Percentiles rank a stretch among this genome's conserved stretches.
Conservation (phyloP, 2,113 vertebrate genomes). For the Rhinolophus sinicus region DNA sequence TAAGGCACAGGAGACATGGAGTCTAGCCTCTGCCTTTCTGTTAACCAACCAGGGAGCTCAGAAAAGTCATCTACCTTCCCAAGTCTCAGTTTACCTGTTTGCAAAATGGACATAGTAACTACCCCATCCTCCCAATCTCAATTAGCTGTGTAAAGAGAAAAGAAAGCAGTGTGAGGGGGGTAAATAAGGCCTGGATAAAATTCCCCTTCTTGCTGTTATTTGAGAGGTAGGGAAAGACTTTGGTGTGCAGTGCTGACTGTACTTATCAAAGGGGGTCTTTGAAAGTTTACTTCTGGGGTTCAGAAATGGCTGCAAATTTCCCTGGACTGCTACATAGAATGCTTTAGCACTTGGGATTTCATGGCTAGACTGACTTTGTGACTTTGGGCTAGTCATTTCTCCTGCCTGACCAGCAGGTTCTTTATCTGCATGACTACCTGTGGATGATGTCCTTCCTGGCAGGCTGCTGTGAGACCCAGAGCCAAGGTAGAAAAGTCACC, state of each 20-base stretch:
- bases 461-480: not conserved
- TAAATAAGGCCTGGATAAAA: not conserved
- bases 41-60: not conserved
- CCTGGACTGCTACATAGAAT: fast-evolving
- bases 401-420: not conserved
- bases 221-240: not conserved
- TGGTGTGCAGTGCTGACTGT: not conserved
- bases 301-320: not conserved
- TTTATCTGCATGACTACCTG: not conserved
- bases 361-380: not conserved
- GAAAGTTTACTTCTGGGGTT: not conserved
- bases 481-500: not conserved
- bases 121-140: not conserved
- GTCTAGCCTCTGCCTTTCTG: not conserved
- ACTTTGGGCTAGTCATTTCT: not conserved
- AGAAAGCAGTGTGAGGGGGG: not conserved
- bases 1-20: not conserved
- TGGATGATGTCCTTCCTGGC: not conserved
- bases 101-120: not conserved
- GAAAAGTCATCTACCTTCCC: not conserved
- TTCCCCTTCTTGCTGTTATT: not conserved
- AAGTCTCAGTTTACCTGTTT: not conserved
- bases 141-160: not conserved
- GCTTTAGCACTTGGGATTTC: not conserved
- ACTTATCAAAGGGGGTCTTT: not conserved